These are phyloP conservation scores for Hylaeus anthracinus DNA, from an alignment of 1,140 invertebrate species.

Conservation along the genomic window DNA sequence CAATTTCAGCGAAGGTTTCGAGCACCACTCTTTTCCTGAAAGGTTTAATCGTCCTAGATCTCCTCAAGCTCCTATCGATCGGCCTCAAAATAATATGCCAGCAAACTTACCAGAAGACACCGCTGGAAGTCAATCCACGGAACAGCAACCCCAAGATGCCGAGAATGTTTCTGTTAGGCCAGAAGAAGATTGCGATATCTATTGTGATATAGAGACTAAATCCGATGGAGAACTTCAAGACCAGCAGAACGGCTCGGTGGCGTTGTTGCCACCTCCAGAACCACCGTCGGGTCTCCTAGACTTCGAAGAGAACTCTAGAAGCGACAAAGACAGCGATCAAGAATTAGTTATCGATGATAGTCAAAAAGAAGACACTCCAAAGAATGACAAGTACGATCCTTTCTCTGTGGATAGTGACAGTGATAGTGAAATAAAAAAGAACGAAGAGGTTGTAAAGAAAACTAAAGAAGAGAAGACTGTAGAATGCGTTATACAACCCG, in stretches of 20 bases:
- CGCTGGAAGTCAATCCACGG: conserved; percentile 16
- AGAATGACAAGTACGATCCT: conserved; percentile 84
- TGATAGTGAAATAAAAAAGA: conserved; percentile 62
- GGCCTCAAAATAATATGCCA: conserved; percentile 41
- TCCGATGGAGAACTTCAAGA: conserved; percentile 56
- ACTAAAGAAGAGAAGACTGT: conserved; percentile 42
- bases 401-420: conserved; percentile 81
- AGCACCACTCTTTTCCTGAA: conserved; percentile 50
- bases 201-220: conserved; percentile 75
- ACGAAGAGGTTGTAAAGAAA: conserved; percentile 52
- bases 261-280: conserved; percentile 80
- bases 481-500: conserved; percentile 41
- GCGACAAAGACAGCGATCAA: conserved; percentile 83
- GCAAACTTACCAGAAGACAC: conserved; percentile 43
- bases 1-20: conserved; percentile 46
- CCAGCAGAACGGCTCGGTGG: conserved; percentile 57
- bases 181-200: conserved; percentile 76
- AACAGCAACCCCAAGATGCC: conserved; percentile 28
- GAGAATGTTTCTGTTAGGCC: conserved; percentile 51
- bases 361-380: conserved; percentile 75
- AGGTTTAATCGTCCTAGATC: conserved; percentile 49
- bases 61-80: conserved; percentile 24
- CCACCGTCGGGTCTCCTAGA: conserved; percentile 81
- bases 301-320: conserved; percentile 79
- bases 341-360: conserved; percentile 86